Base-by-base conservation (phyloP, 1,140 invertebrate species). In the Vanessa tameamea region DNA sequence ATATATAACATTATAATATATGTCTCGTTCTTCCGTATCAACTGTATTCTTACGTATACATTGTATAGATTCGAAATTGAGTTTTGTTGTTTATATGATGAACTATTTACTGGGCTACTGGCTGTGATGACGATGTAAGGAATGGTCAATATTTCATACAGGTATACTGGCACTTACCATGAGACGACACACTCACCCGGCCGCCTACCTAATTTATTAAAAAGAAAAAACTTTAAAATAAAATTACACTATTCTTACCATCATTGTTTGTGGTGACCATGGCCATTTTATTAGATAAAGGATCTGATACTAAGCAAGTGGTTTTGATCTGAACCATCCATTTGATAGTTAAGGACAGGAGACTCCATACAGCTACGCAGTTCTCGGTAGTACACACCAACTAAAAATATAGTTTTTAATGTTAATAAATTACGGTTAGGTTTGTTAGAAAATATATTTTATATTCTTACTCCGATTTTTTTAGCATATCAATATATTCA, bases 351-450 rank as follows among this genome's bases (percentile, higher is more conserved):
- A 93, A 72, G 1, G 92, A 93, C 48, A 93, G 69, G 23, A 92
- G 69, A 79, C 89, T 93, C 91, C 92, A 93, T 2, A 93, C 92
- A 1, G 90, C 92, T 20, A 93, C 43, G 59, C 89, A 89, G 8
- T 78, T 78, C 20, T 89, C 83, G 9, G 92, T 92, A 23, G 91
- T 93, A 73, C 92, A 93, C 11, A 90, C 91, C 68, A 93, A 78
- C 93, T 93, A 23, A 57, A 57, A 57, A 12, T 57, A 57, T 57
- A 11, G 11, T 57, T 57, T 20, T 7, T 0, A 23, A 23, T 11
- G 9, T 43, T 43, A 43, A 11, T 20, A 55, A 55, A 1, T 20
- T 53, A 53, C 2, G 15, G 2, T 53, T 53, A 16, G 14, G 51
- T 15, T 53, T 3, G 4, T 15, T 48, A 9, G 11, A 13, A 48